Conservation (phyloP, 2,797 vertebrate species). For the Phylloscopus collybita region DNA sequence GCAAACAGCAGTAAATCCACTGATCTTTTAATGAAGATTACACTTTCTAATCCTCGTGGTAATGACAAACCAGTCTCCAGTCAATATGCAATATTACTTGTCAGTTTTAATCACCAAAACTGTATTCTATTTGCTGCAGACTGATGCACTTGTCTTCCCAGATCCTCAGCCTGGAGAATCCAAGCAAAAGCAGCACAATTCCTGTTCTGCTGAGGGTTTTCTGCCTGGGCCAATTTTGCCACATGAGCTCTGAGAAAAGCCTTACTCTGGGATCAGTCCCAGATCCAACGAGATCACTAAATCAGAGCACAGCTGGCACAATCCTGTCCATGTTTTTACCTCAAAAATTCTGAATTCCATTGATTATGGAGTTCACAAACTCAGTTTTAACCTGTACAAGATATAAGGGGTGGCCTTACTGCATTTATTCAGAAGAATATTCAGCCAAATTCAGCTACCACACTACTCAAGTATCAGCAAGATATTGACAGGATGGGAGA, state of each 20-base stretch:
- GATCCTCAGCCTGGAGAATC: not conserved
- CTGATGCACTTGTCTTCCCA: not conserved
- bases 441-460: not conserved
- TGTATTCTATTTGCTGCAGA: not conserved
- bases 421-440: not conserved
- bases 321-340: not conserved
- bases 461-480: constrained; percentile 18
- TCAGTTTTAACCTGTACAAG: constrained; percentile 38
- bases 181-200: not conserved
- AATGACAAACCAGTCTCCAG: constrained; percentile 7
- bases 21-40: constrained; percentile 30
- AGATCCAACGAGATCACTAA: not conserved
- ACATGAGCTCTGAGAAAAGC: not conserved
- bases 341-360: not conserved
- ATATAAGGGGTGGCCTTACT: not conserved
- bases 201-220: not conserved
- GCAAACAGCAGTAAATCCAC: constrained; percentile 35
- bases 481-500: constrained; percentile 5
- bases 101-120: not conserved
- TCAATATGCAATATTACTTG: constrained; percentile 12
- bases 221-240: not conserved
- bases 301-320: not conserved
- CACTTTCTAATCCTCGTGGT: constrained; percentile 12
- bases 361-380: not conserved
- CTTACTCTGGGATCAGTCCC: not conserved